phyloP scores from a whole-genome alignment of 1,140 invertebrate species.

The Oedothorax gibbosus region DNA sequence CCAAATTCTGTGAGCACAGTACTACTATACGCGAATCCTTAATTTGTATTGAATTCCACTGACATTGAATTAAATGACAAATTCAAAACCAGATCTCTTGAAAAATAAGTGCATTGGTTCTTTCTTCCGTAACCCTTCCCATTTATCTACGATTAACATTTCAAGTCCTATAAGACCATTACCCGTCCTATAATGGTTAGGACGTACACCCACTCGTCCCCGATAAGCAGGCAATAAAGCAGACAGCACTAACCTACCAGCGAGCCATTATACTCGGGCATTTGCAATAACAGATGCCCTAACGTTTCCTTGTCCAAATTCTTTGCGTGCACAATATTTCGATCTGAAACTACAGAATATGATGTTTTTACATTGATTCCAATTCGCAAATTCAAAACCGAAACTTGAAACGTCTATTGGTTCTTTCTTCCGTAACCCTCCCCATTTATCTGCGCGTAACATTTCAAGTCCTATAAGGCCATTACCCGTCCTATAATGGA shows the following conservation, averaged over 20 bases:
- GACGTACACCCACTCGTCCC: neutral
- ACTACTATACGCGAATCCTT: too few species aligned
- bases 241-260: slow-evolving; percentile 32
- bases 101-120: slow-evolving; percentile 8
- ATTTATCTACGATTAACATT: slow-evolving; percentile 29
- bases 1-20: too few species aligned
- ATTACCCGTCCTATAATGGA: slow-evolving; percentile 56
- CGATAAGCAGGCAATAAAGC: slow-evolving; percentile 47
- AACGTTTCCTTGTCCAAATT: slow-evolving; percentile 32
- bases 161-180: slow-evolving; percentile 32
- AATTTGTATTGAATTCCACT: too few species aligned
- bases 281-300: slow-evolving; percentile 35
- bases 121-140: neutral
- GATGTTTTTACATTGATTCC: too few species aligned
- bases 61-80: too few species aligned
- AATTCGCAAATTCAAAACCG: too few species aligned
- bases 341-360: too few species aligned
- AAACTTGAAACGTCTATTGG: neutral
- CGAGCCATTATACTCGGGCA: slow-evolving; percentile 2
- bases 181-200: slow-evolving; percentile 36
- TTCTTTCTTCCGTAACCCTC: slow-evolving; percentile 23
- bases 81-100: too few species aligned
- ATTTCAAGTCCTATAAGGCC: slow-evolving; percentile 51
- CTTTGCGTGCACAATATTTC: too few species aligned
- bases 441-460: slow-evolving; percentile 42